phyloP scores from a whole-genome alignment of 2,113 vertebrate genomes.

The Myotis davidii region DNA sequence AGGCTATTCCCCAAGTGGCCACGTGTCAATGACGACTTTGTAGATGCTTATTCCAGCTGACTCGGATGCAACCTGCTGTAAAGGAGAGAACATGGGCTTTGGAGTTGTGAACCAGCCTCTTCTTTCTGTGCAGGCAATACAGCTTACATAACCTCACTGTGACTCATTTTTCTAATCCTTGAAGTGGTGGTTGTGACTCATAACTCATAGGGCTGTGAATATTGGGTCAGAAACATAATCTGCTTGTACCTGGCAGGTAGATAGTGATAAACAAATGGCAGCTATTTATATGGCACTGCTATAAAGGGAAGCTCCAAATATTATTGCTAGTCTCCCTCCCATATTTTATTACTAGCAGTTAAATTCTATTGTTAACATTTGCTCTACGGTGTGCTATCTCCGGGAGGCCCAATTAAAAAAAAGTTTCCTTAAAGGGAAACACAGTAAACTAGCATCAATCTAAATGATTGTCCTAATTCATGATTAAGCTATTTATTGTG shows the following conservation, averaged over 20 bases:
- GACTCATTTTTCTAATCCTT: neutral
- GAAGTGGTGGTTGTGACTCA: neutral
- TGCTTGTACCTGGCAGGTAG: neutral
- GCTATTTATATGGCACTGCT: neutral
- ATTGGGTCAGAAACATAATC: neutral
- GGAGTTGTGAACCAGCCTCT: neutral
- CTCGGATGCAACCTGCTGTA: neutral
- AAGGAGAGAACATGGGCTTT: neutral
- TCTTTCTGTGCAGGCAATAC: neutral
- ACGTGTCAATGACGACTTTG: neutral
- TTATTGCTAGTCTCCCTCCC: neutral
- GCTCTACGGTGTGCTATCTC: neutral
- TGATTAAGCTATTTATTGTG: conserved; percentile 19
- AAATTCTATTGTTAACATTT: conserved; percentile 5
- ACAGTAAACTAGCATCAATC: neutral
- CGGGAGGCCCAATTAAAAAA: neutral
- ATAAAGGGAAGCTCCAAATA: neutral
- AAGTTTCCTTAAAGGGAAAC: neutral
- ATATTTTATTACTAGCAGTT: neutral
- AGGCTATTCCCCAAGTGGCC: neutral
- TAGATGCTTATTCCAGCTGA: neutral
- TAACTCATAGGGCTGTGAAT: neutral
- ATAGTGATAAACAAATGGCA: neutral
- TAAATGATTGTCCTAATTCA: conserved; percentile 22
- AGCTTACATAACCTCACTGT: neutral